Conservation (phyloP, 1,140 invertebrate species). For the Homalodisca vitripennis region DNA sequence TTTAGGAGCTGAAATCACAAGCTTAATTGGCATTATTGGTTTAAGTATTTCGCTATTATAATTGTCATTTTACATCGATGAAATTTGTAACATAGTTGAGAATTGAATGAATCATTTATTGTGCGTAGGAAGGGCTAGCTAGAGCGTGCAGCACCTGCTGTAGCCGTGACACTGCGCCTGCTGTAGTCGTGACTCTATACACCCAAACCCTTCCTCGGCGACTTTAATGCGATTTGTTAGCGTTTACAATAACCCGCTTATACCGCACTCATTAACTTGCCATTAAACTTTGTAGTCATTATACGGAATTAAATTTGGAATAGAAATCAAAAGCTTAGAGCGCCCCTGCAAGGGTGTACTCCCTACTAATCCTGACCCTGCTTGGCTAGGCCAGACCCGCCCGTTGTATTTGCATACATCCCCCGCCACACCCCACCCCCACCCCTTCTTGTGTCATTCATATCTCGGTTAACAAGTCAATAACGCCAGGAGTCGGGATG, state of each 20-base stretch:
- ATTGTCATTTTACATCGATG: background rate
- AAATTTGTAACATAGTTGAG: background rate
- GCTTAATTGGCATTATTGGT: background rate
- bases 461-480: conserved; percentile 2
- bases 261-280: conserved; percentile 4
- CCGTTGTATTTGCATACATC: conserved; percentile 1
- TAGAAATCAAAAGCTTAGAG: conserved; percentile 17
- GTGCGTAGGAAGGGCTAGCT: background rate
- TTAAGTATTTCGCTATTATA: background rate
- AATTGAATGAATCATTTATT: background rate
- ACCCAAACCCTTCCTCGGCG: background rate
- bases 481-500: background rate
- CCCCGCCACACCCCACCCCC: background rate
- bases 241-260: background rate
- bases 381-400: background rate
- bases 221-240: conserved; percentile 10
- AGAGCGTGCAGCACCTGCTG: background rate
- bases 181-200: background rate
- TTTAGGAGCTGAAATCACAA: background rate
- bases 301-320: conserved; percentile 13
- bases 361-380: background rate
- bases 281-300: conserved; percentile 14
- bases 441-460: background rate
- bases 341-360: background rate
- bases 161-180: background rate